A percentile compares a stretch with the other conserved stretches of the same genome.
Evolutionary conservation across 2,888 invertebrate species (phyloP).

Genomic region (Pherbina coryleti): DNA sequence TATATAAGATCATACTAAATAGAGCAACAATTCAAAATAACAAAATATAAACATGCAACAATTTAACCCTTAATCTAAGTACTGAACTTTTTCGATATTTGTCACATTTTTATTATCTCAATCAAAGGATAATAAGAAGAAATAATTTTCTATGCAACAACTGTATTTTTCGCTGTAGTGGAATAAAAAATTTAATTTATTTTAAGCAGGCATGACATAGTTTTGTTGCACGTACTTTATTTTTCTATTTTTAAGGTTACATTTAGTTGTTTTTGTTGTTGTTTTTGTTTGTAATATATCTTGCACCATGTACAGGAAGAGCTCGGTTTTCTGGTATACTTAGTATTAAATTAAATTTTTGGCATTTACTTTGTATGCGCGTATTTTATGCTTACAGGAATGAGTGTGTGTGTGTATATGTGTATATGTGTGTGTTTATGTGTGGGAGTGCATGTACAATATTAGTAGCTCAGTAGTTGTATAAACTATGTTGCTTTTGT

Average conservation of each 20-base stretch:
- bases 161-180: background rate
- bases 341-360: too few species aligned
- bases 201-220: slow-evolving; percentile 29
- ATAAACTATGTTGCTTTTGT: background rate
- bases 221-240: background rate
- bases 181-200: slow-evolving; percentile 23
- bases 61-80: too few species aligned
- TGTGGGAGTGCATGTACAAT: background rate
- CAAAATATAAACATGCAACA: too few species aligned
- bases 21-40: too few species aligned
- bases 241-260: background rate
- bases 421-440: background rate
- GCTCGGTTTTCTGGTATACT: too few species aligned
- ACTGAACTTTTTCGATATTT: too few species aligned
- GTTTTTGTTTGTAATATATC: background rate
- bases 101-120: too few species aligned
- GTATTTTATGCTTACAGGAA: background rate
- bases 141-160: background rate
- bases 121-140: background rate
- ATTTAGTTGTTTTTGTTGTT: background rate
- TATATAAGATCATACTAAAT: too few species aligned
- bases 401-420: background rate
- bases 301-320: background rate
- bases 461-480: slow-evolving; percentile 5
- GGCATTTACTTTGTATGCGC: too few species aligned